Base-by-base conservation (phyloP, 2,888 invertebrate species). In the Trypoxylon attenuatum region DNA sequence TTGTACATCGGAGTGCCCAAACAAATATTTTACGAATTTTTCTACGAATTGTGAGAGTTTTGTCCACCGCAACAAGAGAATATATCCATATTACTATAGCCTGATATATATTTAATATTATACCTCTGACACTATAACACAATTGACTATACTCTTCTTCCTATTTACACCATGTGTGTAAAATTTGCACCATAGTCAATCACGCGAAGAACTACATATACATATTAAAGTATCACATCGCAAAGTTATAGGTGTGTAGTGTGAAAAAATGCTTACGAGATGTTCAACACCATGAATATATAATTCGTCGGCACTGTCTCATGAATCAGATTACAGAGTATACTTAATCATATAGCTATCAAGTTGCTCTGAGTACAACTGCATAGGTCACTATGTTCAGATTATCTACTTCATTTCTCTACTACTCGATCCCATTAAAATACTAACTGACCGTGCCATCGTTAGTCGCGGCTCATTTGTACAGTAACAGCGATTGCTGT, bases 401-500 rank as follows among this genome's bases (percentile, higher is more conserved):
- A 52, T 33, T 33, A 42, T 47, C 41, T 18, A 38, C 19, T 54
- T 55, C 38, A 46, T 22, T 62, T 67, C 67, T 33, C 13, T 47
- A 55, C 33, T 56, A 55, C 60, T 72, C 58, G 54, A 75, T 58
- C 52, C 54, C 43, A 58, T 65, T 68, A 65, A 61, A 68, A 47
- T 54, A 39, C 33, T 61, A 66, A 77, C 77, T 68, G 73, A 71
- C 75, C 71, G 16, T 69, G 49, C 33, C 63, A 77, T 74, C 72
- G 49, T 68, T 68, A 52, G 52, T 56, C 45, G 41, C 47, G 55
- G 33, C 41, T 55, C 59, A 41, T 41, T 54, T 47, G 59, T 46
- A 55, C 65, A 65, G 64, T 74, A 80, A 81, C 77, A 80, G 76
- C 79, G 71, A 61, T 73, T 67, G 71, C 74, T 83, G 79, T 83